These are phyloP conservation scores for Calephelis nemesis DNA, from an alignment of 1,140 invertebrate genomes.

Conservation along the genomic window DNA sequence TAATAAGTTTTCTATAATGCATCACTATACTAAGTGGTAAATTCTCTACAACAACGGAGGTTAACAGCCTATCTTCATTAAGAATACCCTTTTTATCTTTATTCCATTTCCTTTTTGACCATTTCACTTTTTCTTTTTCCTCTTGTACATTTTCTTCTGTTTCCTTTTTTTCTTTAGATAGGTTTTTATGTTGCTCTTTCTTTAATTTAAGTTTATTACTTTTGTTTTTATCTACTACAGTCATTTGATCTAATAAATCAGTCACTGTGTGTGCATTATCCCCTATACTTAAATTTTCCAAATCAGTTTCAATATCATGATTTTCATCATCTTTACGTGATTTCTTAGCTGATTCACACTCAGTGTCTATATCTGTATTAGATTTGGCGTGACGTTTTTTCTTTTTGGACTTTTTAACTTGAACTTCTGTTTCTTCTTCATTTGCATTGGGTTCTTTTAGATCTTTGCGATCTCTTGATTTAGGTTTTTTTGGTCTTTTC, in stretches of 20 bases:
- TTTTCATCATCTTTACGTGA: slow-evolving; percentile 42
- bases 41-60: slow-evolving; percentile 53
- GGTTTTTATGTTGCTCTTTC: slow-evolving; percentile 28
- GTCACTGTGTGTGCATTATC: slow-evolving; percentile 61
- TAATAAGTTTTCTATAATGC: slow-evolving; percentile 50
- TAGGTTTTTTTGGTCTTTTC: slow-evolving; percentile 23
- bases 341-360: slow-evolving; percentile 37
- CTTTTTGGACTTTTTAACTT: slow-evolving; percentile 47
- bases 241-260: slow-evolving; percentile 61
- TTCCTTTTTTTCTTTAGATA: not conserved
- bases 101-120: slow-evolving; percentile 62
- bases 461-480: slow-evolving; percentile 19
- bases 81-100: slow-evolving; percentile 50
- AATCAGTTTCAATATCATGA: slow-evolving; percentile 55
- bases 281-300: slow-evolving; percentile 63
- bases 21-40: slow-evolving; percentile 53
- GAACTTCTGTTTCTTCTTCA: slow-evolving; percentile 31
- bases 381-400: slow-evolving; percentile 42
- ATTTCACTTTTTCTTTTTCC: slow-evolving; percentile 57
- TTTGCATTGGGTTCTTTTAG: slow-evolving; percentile 24
- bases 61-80: slow-evolving; percentile 30
- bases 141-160: slow-evolving; percentile 33
- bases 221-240: slow-evolving; percentile 57
- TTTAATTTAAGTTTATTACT: slow-evolving; percentile 37
- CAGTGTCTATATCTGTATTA: slow-evolving; percentile 31